phyloP scores from a whole-genome alignment of 2,113 vertebrate genomes.

The Pollimyrus isidori region DNA sequence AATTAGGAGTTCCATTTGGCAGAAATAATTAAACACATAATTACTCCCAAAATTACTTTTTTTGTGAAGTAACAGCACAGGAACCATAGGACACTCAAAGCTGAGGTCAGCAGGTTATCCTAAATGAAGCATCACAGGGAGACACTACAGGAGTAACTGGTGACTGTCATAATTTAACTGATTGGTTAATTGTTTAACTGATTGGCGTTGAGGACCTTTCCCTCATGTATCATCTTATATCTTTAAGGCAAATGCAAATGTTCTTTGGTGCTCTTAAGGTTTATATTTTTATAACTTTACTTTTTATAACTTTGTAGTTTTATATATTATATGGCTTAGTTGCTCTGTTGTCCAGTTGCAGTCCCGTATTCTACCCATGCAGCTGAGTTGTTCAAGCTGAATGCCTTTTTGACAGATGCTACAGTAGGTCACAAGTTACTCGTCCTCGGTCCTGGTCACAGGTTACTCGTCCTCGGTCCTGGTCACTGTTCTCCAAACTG shows the following conservation, averaged over 20 bases:
- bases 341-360: neutral
- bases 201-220: neutral
- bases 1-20: neutral
- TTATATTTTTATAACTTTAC: neutral
- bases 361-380: neutral
- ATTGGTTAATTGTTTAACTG: neutral
- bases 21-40: neutral
- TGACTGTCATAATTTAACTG: neutral
- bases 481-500: neutral
- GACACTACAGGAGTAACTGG: neutral
- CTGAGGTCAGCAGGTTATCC: neutral
- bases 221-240: neutral
- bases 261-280: neutral
- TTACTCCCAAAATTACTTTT: neutral
- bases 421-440: neutral
- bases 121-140: neutral
- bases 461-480: neutral
- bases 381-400: neutral
- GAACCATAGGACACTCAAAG: neutral
- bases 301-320: neutral
- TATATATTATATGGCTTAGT: neutral
- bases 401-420: neutral
- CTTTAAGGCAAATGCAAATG: neutral
- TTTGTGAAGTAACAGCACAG: neutral
- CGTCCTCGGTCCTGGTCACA: neutral